A percentile compares a stretch with the other conserved stretches of the same genome.
phyloP scores from a whole-genome alignment of 2,113 vertebrate species.

The Polyodon spathula region DNA sequence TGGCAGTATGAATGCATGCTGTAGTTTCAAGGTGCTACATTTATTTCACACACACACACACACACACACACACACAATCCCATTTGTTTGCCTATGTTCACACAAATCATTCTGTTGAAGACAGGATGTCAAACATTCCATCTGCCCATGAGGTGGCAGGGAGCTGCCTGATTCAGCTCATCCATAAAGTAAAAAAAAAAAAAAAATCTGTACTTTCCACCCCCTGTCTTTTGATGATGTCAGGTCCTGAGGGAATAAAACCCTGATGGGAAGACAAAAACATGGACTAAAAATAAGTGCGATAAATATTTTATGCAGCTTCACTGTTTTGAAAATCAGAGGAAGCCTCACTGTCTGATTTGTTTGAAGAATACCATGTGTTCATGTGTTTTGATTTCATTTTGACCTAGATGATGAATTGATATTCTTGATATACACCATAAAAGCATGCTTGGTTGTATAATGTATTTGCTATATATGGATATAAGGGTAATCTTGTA shows the following conservation, averaged over 20 bases:
- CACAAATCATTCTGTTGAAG: too few species aligned
- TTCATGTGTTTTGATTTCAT: too few species aligned
- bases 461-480: background rate
- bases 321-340: background rate
- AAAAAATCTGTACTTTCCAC: slow-evolving; percentile 7
- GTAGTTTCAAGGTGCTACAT: too few species aligned
- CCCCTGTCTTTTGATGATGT: slow-evolving; percentile 8
- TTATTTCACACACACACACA: too few species aligned
- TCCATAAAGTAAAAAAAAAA: slow-evolving; percentile 6
- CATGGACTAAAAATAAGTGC: slow-evolving; percentile 4
- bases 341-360: background rate
- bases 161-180: background rate
- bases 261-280: slow-evolving; percentile 5
- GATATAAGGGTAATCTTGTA: background rate
- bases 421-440: too few species aligned
- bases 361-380: background rate
- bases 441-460: background rate
- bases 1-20: too few species aligned
- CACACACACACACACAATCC: too few species aligned
- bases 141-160: slow-evolving; percentile 1
- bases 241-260: slow-evolving; percentile 4
- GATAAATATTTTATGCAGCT: slow-evolving; percentile 12
- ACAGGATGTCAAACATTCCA: background rate
- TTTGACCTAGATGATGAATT: too few species aligned
- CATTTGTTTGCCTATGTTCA: too few species aligned